Evolutionary conservation across 2,888 invertebrate genomes (phyloP).

Genomic region (Leistus spinibarbis): DNA sequence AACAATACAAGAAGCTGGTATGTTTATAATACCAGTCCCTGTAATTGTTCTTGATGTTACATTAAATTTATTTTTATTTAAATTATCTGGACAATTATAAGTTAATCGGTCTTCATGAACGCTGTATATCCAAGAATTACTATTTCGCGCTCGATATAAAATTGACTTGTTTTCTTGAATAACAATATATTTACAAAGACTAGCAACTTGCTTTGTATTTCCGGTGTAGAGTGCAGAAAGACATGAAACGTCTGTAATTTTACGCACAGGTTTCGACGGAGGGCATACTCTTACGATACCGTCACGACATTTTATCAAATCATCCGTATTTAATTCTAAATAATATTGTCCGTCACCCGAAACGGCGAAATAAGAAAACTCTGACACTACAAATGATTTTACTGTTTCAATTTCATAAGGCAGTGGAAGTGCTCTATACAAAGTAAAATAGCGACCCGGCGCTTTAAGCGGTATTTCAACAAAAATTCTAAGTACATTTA

Average conservation of each 20-base stretch:
- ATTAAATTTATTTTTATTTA: conserved; percentile 2
- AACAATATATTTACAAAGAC: conserved; percentile 10
- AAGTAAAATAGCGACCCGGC: conserved; percentile 16
- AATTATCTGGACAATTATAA: not conserved
- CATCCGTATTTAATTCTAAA: conserved; percentile 7
- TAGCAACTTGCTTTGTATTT: not conserved
- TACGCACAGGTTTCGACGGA: conserved; percentile 12
- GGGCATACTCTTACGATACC: not conserved
- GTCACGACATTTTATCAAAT: conserved; percentile 3
- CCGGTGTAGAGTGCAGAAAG: conserved; percentile 12
- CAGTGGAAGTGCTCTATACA: conserved; percentile 11
- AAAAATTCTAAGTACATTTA: conserved; percentile 18
- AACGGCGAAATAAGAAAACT: conserved; percentile 4
- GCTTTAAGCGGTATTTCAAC: conserved; percentile 21
- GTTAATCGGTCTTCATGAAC: conserved; percentile 11
- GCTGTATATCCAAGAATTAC: conserved; percentile 27
- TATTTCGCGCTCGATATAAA: conserved; percentile 13
- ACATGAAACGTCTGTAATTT: conserved; percentile 14
- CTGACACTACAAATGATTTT: conserved; percentile 6
- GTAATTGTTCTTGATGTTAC: not conserved
- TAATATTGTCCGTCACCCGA: conserved; percentile 22
- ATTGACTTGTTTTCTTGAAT: not conserved
- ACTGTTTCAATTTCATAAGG: not conserved
- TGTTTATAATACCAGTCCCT: conserved; percentile 2
- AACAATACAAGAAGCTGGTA: not conserved